These are phyloP conservation scores for Drosophila burlai DNA, from an alignment of 1,140 invertebrate genomes.

Conservation along the genomic window DNA sequence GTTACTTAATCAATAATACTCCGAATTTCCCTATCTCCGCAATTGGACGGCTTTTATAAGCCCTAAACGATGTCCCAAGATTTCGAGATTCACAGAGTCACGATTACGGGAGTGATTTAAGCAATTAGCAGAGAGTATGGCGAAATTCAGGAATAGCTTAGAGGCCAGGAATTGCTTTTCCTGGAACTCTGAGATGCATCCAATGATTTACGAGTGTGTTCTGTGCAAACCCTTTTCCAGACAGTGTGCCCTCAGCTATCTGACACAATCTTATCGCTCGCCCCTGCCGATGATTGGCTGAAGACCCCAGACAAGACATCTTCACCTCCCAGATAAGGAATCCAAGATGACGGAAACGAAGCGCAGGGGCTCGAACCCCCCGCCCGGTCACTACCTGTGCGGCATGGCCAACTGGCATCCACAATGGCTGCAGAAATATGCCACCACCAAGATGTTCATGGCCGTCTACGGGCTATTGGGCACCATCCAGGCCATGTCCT, in stretches of 20 bases:
- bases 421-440: constrained; percentile 88
- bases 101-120: constrained; percentile 38
- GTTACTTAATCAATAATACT: constrained; percentile 54
- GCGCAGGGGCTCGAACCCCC: constrained; percentile 47
- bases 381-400: constrained; percentile 84
- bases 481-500: constrained; percentile 90
- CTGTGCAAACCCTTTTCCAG: constrained; percentile 1
- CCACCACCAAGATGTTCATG: constrained; percentile 88
- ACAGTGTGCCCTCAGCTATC: constrained; percentile 1
- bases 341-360: constrained; percentile 53
- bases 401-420: constrained; percentile 88
- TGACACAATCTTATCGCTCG: constrained; percentile 47
- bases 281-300: constrained; percentile 14
- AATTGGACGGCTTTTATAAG: constrained; percentile 55
- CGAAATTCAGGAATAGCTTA: constrained; percentile 9
- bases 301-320: constrained; percentile 30
- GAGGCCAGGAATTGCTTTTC: background rate
- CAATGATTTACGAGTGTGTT: constrained; percentile 2
- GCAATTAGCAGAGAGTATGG: background rate
- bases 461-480: constrained; percentile 89
- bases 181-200: background rate
- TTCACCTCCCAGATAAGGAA: constrained; percentile 6
- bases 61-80: constrained; percentile 37
- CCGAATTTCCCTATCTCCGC: constrained; percentile 48
- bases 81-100: constrained; percentile 45